Evolutionary conservation across 2,113 vertebrate genomes (phyloP), one percentile per base, ranked within the genome.

Genomic region (Pseudois nayaur): DNA sequence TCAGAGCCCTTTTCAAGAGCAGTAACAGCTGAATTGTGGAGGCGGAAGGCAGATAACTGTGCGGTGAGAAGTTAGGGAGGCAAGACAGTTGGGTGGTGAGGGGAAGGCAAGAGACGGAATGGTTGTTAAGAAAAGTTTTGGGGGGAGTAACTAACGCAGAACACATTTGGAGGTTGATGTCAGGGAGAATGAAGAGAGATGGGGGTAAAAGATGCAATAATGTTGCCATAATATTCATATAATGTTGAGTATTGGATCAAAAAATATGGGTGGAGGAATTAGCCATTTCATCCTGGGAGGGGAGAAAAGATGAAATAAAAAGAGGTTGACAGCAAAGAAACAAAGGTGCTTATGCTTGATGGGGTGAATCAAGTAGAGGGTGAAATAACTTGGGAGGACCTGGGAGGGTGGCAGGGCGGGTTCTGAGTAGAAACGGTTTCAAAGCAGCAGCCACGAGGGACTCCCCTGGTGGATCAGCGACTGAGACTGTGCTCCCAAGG

Each of bases 391-490:
- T 55, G 29, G 29, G 21, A 50, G 12, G 45, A 25, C 16, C 4
- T 21, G 10, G 13, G 17, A 19, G 48, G 55, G 6, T 1, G 1
- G 36, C 3, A 8, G 36, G 33, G 9, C 5, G 0, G 59, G 3
- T 5, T 4, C 8, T 6, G 14, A 50, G 10, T 4, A 60, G 33
- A 1, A 36, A 83, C 8, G 10, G 9, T 19, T 95, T 79, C 33
- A 64, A 15, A 88, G 83, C 48, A 21, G 21, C 81, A 82, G 54
- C 71, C 27, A 0, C 15, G 19, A 10, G 6, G 36, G 11, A 27
- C 71, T 76, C 6, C 36, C 71, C 12, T 40, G 21, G 36, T 74
- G 5, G 36, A 74, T 36, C 1, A 8, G 36, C 0, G 1, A 43
- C 71, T 76, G 7, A 76, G 71, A 76, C 71, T 43, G n/a, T 71